Conservation (phyloP, 2,888 invertebrate species). For the Ectemnius continuus region DNA sequence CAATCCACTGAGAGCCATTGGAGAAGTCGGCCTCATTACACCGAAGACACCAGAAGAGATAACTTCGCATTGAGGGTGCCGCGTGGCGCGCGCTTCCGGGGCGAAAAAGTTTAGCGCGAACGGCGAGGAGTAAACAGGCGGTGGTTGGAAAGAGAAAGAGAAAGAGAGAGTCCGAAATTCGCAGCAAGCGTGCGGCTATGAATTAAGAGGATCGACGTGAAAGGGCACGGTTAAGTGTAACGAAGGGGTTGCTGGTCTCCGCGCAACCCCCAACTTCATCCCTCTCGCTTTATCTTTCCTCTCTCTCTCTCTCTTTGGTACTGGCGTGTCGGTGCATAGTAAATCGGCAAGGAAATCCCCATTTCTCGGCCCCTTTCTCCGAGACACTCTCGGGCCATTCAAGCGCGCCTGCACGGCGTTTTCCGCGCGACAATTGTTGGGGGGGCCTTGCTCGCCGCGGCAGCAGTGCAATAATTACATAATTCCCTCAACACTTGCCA, state of each 20-base stretch:
- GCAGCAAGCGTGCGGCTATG: neutral
- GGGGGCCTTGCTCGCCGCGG: slow-evolving; percentile 34
- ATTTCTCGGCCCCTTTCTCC: slow-evolving; percentile 38
- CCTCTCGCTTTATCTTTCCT: too few relatives aligned
- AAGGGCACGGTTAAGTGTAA: neutral
- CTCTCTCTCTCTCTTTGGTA: too few relatives aligned
- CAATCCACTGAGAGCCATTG: too few relatives aligned
- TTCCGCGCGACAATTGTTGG: slow-evolving; percentile 70
- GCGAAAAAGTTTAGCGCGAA: too few relatives aligned
- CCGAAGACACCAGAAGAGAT: too few relatives aligned
- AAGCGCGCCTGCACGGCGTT: slow-evolving; percentile 51
- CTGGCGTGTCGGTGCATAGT: slow-evolving; percentile 26
- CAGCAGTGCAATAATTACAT: slow-evolving; percentile 76
- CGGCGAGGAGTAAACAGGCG: too few relatives aligned
- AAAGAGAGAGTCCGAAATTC: too few relatives aligned
- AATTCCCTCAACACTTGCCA: slow-evolving; percentile 70
- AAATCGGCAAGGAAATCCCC: slow-evolving; percentile 54
- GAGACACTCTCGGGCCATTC: slow-evolving; percentile 55
- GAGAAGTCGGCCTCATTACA: too few relatives aligned
- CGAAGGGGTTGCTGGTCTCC: slow-evolving; percentile 3
- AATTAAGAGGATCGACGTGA: slow-evolving; percentile 2
- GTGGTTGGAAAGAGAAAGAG: too few relatives aligned
- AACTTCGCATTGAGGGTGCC: too few relatives aligned
- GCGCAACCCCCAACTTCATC: too few relatives aligned
- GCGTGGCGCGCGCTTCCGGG: too few relatives aligned